Evolutionary conservation across 2,888 invertebrate genomes (phyloP).

Genomic region (Physocephala rufipes): DNA sequence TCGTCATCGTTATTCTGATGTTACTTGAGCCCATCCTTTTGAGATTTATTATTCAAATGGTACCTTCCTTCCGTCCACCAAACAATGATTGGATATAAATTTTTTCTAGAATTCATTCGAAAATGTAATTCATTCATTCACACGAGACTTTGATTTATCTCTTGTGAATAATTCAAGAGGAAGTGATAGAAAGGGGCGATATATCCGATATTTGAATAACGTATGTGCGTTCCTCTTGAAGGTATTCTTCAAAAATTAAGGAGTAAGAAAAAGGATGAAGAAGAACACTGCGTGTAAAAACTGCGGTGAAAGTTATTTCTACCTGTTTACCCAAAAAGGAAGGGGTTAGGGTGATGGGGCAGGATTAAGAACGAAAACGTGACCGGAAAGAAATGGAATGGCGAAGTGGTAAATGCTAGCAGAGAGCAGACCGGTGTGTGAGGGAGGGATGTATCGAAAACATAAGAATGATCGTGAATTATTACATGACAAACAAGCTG

Average conservation of each 20-base stretch:
- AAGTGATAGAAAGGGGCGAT: not conserved
- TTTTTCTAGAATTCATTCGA: constrained; percentile 1
- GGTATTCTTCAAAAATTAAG: not conserved
- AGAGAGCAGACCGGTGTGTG: no score
- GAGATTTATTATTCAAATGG: constrained; percentile 1
- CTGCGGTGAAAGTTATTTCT: not conserved
- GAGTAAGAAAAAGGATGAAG: not conserved
- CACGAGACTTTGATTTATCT: constrained; percentile 26
- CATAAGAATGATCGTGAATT: not conserved
- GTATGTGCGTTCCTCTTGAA: not conserved
- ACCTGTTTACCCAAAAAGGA: no score
- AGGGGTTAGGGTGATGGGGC: not conserved
- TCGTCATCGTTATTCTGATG: not conserved
- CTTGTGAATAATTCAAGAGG: constrained; percentile 32
- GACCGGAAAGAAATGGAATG: no score
- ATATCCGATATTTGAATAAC: constrained; percentile 33
- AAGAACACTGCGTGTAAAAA: not conserved
- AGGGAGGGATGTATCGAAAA: no score
- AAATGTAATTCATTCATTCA: not conserved
- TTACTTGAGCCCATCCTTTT: not conserved
- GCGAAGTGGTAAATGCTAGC: no score
- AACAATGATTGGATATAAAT: not conserved
- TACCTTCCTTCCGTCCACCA: not conserved
- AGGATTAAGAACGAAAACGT: not conserved
- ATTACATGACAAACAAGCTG: constrained; percentile 19